These are phyloP conservation scores for Tortricodes alternella DNA, from an alignment of 2,888 invertebrate species.

Conservation along the genomic window DNA sequence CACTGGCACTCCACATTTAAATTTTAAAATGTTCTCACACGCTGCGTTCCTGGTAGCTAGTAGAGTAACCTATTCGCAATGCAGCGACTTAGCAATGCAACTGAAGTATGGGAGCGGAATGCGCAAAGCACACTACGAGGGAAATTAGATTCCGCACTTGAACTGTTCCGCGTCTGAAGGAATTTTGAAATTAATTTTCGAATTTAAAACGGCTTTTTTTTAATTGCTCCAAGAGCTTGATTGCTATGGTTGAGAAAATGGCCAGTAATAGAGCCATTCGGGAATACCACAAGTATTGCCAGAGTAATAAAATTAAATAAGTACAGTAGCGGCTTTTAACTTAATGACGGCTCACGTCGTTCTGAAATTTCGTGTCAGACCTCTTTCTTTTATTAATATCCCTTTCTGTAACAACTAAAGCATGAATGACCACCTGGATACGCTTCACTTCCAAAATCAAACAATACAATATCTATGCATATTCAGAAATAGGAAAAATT, in stretches of 20 bases:
- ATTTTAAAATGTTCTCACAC: slow-evolving; percentile 22
- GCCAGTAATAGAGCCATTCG: too few relatives aligned
- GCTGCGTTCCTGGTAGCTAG: slow-evolving; percentile 23
- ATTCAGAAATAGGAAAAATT: slow-evolving; percentile 23
- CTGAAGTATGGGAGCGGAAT: slow-evolving; percentile 33
- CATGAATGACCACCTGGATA: slow-evolving; percentile 10
- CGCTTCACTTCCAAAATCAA: neutral
- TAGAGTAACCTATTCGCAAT: slow-evolving; percentile 35
- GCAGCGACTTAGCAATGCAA: slow-evolving; percentile 32
- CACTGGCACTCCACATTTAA: slow-evolving; percentile 23
- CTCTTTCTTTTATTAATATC: neutral
- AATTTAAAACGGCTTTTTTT: slow-evolving; percentile 21
- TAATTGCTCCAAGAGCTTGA: neutral
- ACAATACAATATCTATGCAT: slow-evolving; percentile 26
- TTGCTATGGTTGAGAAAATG: neutral
- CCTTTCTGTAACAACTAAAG: neutral
- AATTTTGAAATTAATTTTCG: slow-evolving; percentile 29
- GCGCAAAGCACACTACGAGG: slow-evolving; percentile 36
- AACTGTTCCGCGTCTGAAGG: slow-evolving; percentile 26
- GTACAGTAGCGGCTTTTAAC: too few relatives aligned
- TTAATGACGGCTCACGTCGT: too few relatives aligned
- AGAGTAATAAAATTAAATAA: too few relatives aligned
- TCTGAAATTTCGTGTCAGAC: neutral
- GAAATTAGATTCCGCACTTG: slow-evolving; percentile 47
- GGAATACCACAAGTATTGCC: too few relatives aligned